Conservation (phyloP, 2,113 vertebrate genomes). For the Callionymus lyra region DNA sequence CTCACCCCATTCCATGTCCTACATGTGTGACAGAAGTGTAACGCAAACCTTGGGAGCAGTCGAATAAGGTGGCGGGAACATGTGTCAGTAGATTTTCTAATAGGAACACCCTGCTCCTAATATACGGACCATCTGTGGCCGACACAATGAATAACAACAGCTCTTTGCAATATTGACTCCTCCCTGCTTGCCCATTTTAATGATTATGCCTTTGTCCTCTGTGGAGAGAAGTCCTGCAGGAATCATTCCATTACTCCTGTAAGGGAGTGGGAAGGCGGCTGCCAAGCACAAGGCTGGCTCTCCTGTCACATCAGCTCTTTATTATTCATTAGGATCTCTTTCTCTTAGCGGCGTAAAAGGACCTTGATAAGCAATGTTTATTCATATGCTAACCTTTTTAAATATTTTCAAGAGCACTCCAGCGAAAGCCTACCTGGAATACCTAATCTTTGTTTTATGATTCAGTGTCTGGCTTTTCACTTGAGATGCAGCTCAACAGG, state of each 20-base stretch:
- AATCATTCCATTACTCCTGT: constrained; percentile 65
- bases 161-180: constrained; percentile 79
- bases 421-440: constrained; percentile 88
- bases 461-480: constrained; percentile 78
- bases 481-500: constrained; percentile 89
- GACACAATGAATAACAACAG: constrained; percentile 48
- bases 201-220: constrained; percentile 87
- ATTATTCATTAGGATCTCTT: constrained; percentile 92
- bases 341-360: constrained; percentile 80
- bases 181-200: constrained; percentile 65
- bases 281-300: constrained; percentile 52
- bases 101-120: constrained; percentile 49
- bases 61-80: constrained; percentile 44
- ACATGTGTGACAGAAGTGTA: constrained; percentile 62
- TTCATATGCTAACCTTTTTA: constrained; percentile 99
- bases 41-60: constrained; percentile 53
- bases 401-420: constrained; percentile 95
- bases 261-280: constrained; percentile 6
- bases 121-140: constrained; percentile 48
- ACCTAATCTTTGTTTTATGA: constrained; percentile 91
- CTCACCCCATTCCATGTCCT: constrained; percentile 46
- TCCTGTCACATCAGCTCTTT: constrained; percentile 79
- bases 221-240: constrained; percentile 59
- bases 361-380: constrained; percentile 98
- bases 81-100: constrained; percentile 51